Percentiles rank a stretch among this genome's conserved stretches.
These are phyloP conservation scores for Heliconius congener DNA, from an alignment of 1,140 invertebrate species.

Conservation along the genomic window DNA sequence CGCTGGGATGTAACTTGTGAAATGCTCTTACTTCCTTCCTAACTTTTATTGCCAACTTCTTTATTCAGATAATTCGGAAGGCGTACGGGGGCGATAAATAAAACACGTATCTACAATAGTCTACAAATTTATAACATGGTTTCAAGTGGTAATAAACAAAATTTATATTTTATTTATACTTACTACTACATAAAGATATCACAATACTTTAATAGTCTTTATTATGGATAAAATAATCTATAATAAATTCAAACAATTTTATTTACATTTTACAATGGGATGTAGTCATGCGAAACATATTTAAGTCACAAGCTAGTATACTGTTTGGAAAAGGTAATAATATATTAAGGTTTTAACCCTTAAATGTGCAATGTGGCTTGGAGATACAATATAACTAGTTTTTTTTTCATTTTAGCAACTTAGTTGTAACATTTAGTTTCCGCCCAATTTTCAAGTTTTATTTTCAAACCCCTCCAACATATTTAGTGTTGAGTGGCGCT, in stretches of 20 bases:
- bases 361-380: neutral
- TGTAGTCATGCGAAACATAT: neutral
- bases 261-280: constrained; percentile 6
- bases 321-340: neutral
- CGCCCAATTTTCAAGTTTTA: too few species aligned
- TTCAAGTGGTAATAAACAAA: constrained; percentile 54
- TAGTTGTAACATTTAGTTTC: too few species aligned
- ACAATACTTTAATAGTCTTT: constrained; percentile 75
- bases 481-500: too few species aligned
- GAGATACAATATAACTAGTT: too few species aligned
- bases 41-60: constrained; percentile 31
- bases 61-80: constrained; percentile 24
- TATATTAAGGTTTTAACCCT: neutral
- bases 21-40: constrained; percentile 31
- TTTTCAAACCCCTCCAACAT: too few species aligned
- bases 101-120: constrained; percentile 54
- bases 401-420: too few species aligned
- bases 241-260: constrained; percentile 42
- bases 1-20: constrained; percentile 25
- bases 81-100: constrained; percentile 44
- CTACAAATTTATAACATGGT: constrained; percentile 69
- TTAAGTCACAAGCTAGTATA: neutral
- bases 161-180: constrained; percentile 54
- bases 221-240: constrained; percentile 47
- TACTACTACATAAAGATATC: constrained; percentile 70